Percentiles rank a stretch among this genome's conserved stretches.
These are phyloP conservation scores for Drosophila novamexicana DNA, from an alignment of 1,140 invertebrate genomes.

Conservation along the genomic window DNA sequence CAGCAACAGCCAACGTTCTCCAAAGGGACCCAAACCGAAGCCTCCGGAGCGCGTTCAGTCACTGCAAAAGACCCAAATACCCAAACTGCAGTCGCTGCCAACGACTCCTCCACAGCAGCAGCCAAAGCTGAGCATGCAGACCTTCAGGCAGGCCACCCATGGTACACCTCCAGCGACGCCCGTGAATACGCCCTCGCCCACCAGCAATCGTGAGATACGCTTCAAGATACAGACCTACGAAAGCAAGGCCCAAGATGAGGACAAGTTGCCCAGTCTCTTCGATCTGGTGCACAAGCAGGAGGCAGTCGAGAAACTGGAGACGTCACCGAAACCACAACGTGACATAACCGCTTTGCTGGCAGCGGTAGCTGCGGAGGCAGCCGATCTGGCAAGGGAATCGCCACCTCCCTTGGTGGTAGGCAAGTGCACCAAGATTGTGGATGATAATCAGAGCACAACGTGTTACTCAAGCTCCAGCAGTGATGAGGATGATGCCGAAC, in stretches of 20 bases:
- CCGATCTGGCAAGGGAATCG: conserved; percentile 63
- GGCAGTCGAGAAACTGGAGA: conserved; percentile 4
- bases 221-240: conserved; percentile 84
- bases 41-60: conserved; percentile 81
- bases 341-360: conserved; percentile 59
- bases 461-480: conserved; percentile 77
- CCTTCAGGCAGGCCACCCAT: conserved; percentile 60
- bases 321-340: conserved; percentile 28
- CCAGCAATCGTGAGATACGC: conserved; percentile 69
- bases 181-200: conserved; percentile 59
- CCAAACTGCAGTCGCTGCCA: conserved; percentile 64
- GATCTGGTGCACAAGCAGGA: conserved; percentile 88
- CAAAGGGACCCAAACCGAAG: conserved; percentile 79
- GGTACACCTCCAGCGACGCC: conserved; percentile 50
- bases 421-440: conserved; percentile 75
- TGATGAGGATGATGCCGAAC: conserved; percentile 70
- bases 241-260: conserved; percentile 68
- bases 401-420: conserved; percentile 72
- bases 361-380: conserved; percentile 61
- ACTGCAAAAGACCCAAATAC: conserved; percentile 73
- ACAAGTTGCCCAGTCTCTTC: conserved; percentile 87
- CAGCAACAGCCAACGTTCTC: conserved; percentile 43
- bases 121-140: conserved; percentile 75
- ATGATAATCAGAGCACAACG: conserved; percentile 55
- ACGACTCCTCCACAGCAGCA: conserved; percentile 57